Base-by-base conservation (phyloP, 2,797 vertebrate species). In the Semotilus atromaculatus region DNA sequence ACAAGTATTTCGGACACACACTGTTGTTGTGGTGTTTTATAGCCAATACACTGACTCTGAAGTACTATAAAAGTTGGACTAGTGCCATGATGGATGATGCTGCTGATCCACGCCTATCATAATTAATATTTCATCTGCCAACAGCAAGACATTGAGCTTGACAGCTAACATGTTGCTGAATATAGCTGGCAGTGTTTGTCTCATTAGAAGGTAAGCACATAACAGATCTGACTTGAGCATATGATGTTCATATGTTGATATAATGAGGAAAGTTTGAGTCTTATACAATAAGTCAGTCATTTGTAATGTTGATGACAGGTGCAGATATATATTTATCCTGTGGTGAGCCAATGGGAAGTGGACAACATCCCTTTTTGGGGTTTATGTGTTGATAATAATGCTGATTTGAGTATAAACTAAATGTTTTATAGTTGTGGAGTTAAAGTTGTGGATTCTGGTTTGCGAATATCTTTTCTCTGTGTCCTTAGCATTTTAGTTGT, bases 111-210 rank as follows among this genome's bases (percentile, higher is more conserved):
- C 45, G 10, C 31, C 3, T 55, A 67, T 48, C 13, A 66, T 67
- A 26, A 55, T 75, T 53, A 34, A 55, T 79, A 79, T 45, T 66
- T 45, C 9, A 62, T 62, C 75, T 45, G 76, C n/a, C 16, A 26
- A 34, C 51, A 34, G 29, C 45, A 18, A 36, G 13, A 9, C 51
- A 75, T 9, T 38, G 31, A 76, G 11, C 73, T n/a, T 36, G 73
- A 75, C 48, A 16, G 48, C 21, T 18, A 43, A 66, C 43, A 23
- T 48, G 60, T 9, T 19, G 13, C 23, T 36, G 14, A 38, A 36
- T 53, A 31, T 31, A 31, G 13, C 29, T 38, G 21, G 13, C 21
- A 36, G 19, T 66, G 40, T 6, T n/a, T 4, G 19, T 79, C 40
- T 8, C 31, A 4, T 23, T 5, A 13, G 18, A 23, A 45, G 5